Base-by-base conservation (phyloP, 2,113 vertebrate genomes). In the Dromaius novaehollandiae region DNA sequence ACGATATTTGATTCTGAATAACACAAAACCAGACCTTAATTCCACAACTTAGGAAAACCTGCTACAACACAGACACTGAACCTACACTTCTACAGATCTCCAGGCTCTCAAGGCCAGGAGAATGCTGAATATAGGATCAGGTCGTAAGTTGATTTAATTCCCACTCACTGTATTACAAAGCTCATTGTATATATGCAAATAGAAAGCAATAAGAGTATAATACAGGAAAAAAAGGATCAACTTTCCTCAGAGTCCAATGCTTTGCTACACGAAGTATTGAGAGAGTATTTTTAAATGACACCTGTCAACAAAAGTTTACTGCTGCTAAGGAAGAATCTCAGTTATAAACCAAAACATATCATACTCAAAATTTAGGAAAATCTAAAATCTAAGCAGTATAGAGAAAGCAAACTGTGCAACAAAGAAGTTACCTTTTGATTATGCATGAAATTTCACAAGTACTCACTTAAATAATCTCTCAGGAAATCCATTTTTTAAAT, bases 11-110 rank as follows among this genome's bases (percentile, higher is more conserved):
- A 24, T 88, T 77, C 46, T 83, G 60, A 83, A 9, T 9, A 74
- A 71, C 50, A 63, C 6, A 2, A 69, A 80, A 77, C 13, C 3
- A 1, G 0, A 4, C 30, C 34, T 77, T 63, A 53, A 77, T 42
- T 69, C 40, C 60, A 13, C 84, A 91, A 85, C 0, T 0, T 13
- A 46, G 5, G 38, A 48, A 70, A 80, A 88, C 56, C 40, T 77
- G 7, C 61, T 76, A 53, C 3, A 86, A 18, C 0, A 0, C 9
- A 11, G 25, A 74, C 30, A 74, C 6, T 46, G 46, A 86, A 64
- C 28, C 46, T 71, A 46, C 1, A 0, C 11, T 51, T 80, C 48
- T 28, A 68, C 68, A 88, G 24, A 70, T 85, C 26, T 53, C 58
- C 70, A 12, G 66, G 6, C 48, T 89, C 42, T 71, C 34, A 58